Percentiles rank a stretch among this genome's conserved stretches.
These are phyloP conservation scores for Jaculus jaculus DNA, from an alignment of 2,113 vertebrate species.

Conservation along the genomic window DNA sequence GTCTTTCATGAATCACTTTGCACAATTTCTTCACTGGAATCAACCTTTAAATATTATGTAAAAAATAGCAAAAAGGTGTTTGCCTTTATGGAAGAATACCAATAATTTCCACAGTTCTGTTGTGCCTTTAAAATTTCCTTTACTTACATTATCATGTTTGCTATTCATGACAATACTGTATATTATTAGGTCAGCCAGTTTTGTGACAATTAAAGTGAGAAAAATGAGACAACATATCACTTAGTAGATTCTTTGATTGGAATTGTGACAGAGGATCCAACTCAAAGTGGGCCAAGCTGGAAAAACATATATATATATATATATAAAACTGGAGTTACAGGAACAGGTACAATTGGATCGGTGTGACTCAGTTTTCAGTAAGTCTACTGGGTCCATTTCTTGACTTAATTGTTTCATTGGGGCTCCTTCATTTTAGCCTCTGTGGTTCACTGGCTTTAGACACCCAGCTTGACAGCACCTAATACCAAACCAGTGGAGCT, in stretches of 20 bases:
- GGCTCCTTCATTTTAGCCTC: not conserved
- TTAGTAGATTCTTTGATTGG: conserved; percentile 10
- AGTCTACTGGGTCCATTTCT: not conserved
- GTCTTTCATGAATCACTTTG: not conserved
- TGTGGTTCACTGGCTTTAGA: not conserved
- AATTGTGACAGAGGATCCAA: not conserved
- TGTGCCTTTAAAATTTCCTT: conserved; percentile 40
- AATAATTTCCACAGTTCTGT: conserved; percentile 16
- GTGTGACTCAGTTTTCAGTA: not conserved
- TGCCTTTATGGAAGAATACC: not conserved
- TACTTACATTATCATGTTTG: not conserved
- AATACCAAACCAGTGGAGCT: not conserved
- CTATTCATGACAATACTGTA: not conserved
- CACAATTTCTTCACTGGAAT: not conserved
- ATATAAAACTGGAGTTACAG: not conserved
- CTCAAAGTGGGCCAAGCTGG: not conserved
- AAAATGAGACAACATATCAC: not conserved
- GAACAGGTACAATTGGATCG: not conserved
- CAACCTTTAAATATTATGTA: conserved; percentile 22
- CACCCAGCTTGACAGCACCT: not conserved
- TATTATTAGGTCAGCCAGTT: conserved; percentile 8
- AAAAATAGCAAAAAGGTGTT: not conserved
- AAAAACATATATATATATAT: too few relatives aligned
- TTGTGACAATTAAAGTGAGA: conserved; percentile 26
- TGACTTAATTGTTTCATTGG: not conserved